phyloP scores from a whole-genome alignment of 2,113 vertebrate species.

The Dendrocopos noguchii region DNA sequence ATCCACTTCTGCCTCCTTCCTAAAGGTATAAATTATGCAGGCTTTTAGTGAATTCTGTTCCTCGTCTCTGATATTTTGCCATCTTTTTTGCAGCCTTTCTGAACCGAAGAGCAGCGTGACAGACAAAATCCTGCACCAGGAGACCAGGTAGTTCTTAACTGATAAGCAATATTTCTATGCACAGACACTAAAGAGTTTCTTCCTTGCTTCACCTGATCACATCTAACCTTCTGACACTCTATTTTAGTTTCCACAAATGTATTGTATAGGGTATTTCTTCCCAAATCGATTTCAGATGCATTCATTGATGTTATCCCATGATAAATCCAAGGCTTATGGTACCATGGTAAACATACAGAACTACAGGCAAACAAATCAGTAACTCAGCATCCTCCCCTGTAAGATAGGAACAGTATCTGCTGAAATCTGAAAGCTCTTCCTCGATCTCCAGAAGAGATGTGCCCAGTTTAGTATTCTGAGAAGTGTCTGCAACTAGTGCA shows the following conservation, averaged over 20 bases:
- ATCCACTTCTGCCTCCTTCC: background rate
- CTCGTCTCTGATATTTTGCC: background rate
- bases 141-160: background rate
- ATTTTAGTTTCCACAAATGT: background rate
- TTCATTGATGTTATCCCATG: background rate
- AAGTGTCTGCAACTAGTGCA: background rate
- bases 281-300: background rate
- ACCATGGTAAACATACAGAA: background rate
- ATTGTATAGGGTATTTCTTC: background rate
- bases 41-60: background rate
- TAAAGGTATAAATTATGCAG: background rate
- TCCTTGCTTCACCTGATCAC: background rate
- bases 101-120: background rate
- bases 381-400: background rate
- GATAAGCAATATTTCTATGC: background rate
- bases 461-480: background rate
- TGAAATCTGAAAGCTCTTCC: background rate
- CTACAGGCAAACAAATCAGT: background rate
- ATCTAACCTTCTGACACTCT: background rate
- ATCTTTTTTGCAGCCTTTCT: background rate
- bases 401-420: background rate
- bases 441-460: background rate
- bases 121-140: background rate
- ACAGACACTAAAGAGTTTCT: background rate
- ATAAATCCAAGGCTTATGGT: background rate